A percentile compares a stretch with the other conserved stretches of the same genome.
Evolutionary conservation across 2,888 invertebrate genomes (phyloP).

Genomic region (Iselma pallidipennis): DNA sequence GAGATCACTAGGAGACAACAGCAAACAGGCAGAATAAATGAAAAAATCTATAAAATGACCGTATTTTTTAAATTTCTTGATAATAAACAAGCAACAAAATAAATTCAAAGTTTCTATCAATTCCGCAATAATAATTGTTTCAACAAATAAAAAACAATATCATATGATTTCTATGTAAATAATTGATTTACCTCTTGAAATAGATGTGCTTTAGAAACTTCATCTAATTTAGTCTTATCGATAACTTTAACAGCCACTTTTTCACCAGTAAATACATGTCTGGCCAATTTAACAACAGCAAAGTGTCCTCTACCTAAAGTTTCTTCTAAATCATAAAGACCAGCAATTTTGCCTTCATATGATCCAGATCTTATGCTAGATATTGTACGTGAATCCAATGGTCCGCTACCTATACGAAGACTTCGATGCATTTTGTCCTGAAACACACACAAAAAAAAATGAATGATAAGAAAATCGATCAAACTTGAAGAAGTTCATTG

Average conservation of each 20-base stretch:
- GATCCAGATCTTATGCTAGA: constrained; percentile 26
- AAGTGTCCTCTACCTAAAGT: constrained; percentile 98
- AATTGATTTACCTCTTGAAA: constrained; percentile 89
- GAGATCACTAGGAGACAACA: neutral
- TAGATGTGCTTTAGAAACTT: constrained; percentile 92
- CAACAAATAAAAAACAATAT: no score
- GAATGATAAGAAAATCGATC: neutral
- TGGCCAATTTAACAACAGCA: constrained; percentile 96
- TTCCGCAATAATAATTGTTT: no score
- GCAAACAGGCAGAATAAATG: neutral
- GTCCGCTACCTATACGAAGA: constrained; percentile 40
- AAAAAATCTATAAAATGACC: no score
- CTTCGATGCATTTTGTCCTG: constrained; percentile 42
- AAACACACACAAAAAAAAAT: no score
- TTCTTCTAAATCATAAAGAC: constrained; percentile 95
- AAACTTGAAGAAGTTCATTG: no score
- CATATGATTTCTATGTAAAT: no score
- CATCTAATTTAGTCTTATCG: constrained; percentile 97
- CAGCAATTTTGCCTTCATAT: constrained; percentile 89
- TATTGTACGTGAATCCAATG: constrained; percentile 27
- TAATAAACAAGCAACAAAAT: no score
- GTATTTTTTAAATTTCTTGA: no score
- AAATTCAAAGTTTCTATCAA: no score
- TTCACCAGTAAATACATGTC: constrained; percentile 98
- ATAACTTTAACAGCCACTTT: constrained; percentile 98